Conservation (phyloP, 2,797 vertebrate genomes). For the Ctenosaura bakeri region DNA sequence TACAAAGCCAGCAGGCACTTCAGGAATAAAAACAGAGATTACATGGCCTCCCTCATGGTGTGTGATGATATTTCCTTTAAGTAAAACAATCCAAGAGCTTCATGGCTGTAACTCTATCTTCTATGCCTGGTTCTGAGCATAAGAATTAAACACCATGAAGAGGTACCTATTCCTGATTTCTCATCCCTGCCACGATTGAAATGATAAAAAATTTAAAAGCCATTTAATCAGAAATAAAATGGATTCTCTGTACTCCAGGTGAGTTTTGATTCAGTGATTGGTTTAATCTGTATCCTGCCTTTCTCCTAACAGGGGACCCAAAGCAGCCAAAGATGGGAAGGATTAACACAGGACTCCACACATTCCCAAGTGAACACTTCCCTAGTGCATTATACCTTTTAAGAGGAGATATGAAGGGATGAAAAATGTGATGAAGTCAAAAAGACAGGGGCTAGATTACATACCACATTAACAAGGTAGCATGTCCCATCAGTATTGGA, state of each 20-base stretch:
- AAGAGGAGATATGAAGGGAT: background rate
- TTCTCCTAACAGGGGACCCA: no score
- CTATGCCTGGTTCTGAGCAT: background rate
- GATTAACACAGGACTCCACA: no score
- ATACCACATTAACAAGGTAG: no score
- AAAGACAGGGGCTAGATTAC: background rate
- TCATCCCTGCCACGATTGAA: background rate
- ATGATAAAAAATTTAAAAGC: background rate
- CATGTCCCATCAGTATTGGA: no score
- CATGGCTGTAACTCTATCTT: background rate
- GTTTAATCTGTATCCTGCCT: no score
- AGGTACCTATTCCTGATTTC: background rate
- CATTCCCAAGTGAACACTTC: no score
- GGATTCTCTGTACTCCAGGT: background rate
- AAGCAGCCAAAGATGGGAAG: no score
- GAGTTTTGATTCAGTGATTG: no score
- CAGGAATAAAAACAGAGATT: background rate
- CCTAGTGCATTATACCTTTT: background rate
- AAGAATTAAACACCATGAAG: background rate
- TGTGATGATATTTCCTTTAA: background rate
- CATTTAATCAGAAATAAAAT: background rate
- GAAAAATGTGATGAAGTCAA: background rate
- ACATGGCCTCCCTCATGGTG: background rate
- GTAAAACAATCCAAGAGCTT: background rate
- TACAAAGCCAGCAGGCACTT: background rate